Evolutionary conservation across 2,888 invertebrate species (phyloP).

Genomic region (Eugnorisma glareosa): DNA sequence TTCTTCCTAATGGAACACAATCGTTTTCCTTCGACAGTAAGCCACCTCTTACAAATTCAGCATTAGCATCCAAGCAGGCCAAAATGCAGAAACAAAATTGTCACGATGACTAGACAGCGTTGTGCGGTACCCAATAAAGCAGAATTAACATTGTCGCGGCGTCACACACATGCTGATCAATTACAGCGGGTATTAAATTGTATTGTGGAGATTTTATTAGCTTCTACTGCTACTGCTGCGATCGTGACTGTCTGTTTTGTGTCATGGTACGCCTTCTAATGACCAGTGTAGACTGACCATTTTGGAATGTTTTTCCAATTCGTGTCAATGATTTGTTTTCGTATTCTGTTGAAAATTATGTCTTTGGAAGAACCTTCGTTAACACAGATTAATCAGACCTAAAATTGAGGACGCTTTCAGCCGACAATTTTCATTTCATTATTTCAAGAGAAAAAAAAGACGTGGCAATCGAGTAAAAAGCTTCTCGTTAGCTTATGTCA

Average conservation of each 20-base stretch:
- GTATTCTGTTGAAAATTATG: not conserved
- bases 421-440: not conserved
- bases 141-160: constrained; percentile 68
- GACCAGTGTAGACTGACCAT: not conserved
- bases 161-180: constrained; percentile 63
- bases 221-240: constrained; percentile 16
- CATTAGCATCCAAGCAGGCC: not conserved
- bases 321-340: not conserved
- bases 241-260: constrained; percentile 48
- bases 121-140: constrained; percentile 60
- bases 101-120: constrained; percentile 62
- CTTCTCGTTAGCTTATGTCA: not conserved
- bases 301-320: not conserved
- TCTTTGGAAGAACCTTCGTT: not conserved
- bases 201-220: constrained; percentile 64
- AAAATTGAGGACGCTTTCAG: not conserved
- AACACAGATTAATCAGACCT: not conserved
- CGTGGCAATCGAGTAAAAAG: not conserved
- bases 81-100: constrained; percentile 27
- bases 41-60: constrained; percentile 6
- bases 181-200: constrained; percentile 59
- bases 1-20: not conserved
- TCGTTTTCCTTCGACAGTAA: not conserved
- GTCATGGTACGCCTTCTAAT: not conserved
- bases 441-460: not conserved